These are phyloP conservation scores for Jacana jacana DNA, from an alignment of 2,113 vertebrate species.

Conservation along the genomic window DNA sequence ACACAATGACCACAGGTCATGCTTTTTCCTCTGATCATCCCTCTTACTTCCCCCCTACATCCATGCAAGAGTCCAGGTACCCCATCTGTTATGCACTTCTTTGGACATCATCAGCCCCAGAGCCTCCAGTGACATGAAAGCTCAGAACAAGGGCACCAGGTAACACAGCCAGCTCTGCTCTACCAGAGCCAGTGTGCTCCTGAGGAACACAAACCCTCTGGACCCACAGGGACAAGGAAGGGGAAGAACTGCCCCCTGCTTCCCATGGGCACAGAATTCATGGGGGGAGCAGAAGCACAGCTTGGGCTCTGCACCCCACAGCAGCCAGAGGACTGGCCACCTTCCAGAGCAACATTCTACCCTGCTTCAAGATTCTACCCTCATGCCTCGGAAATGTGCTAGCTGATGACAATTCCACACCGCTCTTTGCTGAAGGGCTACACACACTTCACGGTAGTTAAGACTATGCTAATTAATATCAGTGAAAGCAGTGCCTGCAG, in stretches of 20 bases:
- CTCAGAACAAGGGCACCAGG: background rate
- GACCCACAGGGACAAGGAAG: accelerated
- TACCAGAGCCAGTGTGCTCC: background rate
- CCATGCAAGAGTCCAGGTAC: too few relatives aligned
- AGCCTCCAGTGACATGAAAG: background rate
- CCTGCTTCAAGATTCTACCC: background rate
- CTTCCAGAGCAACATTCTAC: background rate
- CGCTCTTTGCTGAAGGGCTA: background rate
- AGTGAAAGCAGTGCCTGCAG: background rate
- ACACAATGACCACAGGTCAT: too few relatives aligned
- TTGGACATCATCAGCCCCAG: background rate
- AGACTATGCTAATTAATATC: background rate
- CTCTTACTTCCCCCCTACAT: background rate
- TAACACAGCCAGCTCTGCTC: accelerated
- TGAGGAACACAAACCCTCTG: background rate
- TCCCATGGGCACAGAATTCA: background rate
- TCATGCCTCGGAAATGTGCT: background rate
- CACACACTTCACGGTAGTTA: background rate
- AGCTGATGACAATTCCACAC: background rate
- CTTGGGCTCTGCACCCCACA: background rate
- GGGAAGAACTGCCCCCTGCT: background rate
- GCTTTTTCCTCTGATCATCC: background rate
- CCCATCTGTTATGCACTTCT: accelerated
- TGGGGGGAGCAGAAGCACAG: background rate
- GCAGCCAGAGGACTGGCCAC: accelerated